A percentile compares a stretch with the other conserved stretches of the same genome.
Evolutionary conservation across 2,797 vertebrate genomes (phyloP).

Genomic region (Propithecus deckenii): DNA sequence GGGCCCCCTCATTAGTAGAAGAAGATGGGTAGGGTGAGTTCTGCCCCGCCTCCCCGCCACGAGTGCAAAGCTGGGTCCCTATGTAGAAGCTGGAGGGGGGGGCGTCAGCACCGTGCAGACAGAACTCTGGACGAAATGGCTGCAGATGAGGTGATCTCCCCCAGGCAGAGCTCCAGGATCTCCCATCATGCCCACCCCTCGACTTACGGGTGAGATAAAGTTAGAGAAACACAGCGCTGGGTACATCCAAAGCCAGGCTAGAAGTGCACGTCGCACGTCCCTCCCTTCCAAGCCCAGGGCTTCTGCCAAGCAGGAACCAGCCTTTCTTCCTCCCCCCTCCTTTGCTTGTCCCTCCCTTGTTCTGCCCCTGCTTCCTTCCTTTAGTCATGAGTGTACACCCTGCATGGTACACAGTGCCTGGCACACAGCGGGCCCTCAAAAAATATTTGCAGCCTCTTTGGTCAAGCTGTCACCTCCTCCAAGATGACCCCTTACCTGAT

Average conservation of each 20-base stretch:
- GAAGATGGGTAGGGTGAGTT: background rate
- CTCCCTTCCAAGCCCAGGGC: background rate
- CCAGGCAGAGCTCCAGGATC: background rate
- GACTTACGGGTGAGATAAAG: background rate
- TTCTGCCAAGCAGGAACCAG: background rate
- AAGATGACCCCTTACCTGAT: too few species aligned
- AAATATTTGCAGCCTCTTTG: background rate
- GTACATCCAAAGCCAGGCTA: background rate
- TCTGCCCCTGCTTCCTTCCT: background rate
- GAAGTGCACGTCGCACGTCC: rapidly evolving
- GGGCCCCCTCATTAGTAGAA: background rate
- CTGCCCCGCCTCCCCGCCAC: rapidly evolving
- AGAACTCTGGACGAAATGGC: background rate
- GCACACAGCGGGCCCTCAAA: background rate
- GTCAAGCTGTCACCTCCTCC: background rate
- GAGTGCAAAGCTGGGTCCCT: too few species aligned
- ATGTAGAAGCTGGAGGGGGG: background rate
- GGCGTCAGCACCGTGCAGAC: background rate
- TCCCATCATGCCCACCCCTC: background rate
- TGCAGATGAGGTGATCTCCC: background rate
- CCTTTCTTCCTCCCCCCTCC: background rate
- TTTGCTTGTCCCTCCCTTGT: background rate
- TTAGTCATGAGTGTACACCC: background rate
- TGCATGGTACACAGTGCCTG: rapidly evolving
- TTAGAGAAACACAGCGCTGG: too few species aligned